phyloP scores from a whole-genome alignment of 2,113 vertebrate genomes.

The Syngnathus typhle region DNA sequence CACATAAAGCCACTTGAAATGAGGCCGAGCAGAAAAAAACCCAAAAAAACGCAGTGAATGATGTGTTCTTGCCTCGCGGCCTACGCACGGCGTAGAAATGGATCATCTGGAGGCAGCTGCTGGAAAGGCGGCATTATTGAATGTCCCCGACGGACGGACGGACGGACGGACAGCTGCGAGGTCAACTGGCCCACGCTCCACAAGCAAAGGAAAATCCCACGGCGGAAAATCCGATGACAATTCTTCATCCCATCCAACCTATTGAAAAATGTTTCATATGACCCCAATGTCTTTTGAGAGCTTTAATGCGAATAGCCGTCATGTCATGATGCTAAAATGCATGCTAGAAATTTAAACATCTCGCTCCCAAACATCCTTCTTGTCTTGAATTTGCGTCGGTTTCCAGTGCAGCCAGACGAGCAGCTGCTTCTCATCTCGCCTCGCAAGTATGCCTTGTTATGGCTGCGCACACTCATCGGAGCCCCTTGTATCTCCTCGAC shows the following conservation, averaged over 20 bases:
- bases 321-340: no score
- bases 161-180: constrained; percentile 13
- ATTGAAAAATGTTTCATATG: background rate
- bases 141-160: constrained; percentile 13
- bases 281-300: background rate
- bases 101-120: constrained; percentile 18
- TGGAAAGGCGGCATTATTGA: constrained; percentile 26
- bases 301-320: no score
- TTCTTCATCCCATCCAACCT: constrained; percentile 1
- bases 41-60: constrained; percentile 4
- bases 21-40: constrained; percentile 32
- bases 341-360: background rate
- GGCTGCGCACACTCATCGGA: constrained; percentile 48
- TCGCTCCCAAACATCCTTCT: background rate
- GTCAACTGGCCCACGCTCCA: constrained; percentile 1
- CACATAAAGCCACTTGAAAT: constrained; percentile 69
- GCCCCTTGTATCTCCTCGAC: constrained; percentile 41
- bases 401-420: constrained; percentile 25
- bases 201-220: background rate
- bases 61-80: constrained; percentile 18
- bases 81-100: constrained; percentile 11
- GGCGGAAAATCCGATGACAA: constrained; percentile 6
- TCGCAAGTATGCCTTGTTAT: constrained; percentile 47
- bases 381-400: constrained; percentile 30
- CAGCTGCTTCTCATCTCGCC: constrained; percentile 65